Evolutionary conservation across 1,140 invertebrate species (phyloP).

Genomic region (Micrasema longulum): DNA sequence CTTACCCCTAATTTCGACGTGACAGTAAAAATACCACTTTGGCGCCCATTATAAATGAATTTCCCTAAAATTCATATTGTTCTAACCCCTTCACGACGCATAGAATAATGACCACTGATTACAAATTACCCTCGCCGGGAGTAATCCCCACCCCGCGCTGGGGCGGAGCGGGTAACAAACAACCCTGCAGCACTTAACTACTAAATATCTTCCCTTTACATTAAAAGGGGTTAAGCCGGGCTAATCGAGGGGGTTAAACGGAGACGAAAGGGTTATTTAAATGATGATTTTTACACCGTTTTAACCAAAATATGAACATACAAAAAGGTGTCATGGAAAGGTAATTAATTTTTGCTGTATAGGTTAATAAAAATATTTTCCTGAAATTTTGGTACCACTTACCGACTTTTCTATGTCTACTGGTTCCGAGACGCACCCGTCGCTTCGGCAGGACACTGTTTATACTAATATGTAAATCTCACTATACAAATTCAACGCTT

Average conservation of each 20-base stretch:
- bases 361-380: too few species aligned
- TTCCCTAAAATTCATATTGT: constrained; percentile 34
- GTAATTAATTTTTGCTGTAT: too few species aligned
- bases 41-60: constrained; percentile 36
- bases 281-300: constrained; percentile 41
- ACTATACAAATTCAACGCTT: too few species aligned
- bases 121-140: constrained; percentile 48
- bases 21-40: too few species aligned
- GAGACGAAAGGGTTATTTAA: constrained; percentile 23
- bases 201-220: constrained; percentile 21
- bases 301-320: too few species aligned
- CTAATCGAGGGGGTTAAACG: constrained; percentile 35
- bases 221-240: constrained; percentile 40
- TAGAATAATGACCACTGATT: constrained; percentile 47
- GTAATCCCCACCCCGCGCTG: constrained; percentile 27
- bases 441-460: too few species aligned
- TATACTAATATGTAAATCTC: too few species aligned
- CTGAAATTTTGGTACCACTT: too few species aligned
- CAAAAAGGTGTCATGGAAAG: too few species aligned
- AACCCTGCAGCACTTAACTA: not conserved
- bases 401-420: too few species aligned
- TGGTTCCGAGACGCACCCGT: too few species aligned
- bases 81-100: constrained; percentile 25
- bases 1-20: too few species aligned
- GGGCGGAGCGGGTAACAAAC: not conserved